phyloP scores from a whole-genome alignment of 2,113 vertebrate genomes.

The Callopanchax toddi region DNA sequence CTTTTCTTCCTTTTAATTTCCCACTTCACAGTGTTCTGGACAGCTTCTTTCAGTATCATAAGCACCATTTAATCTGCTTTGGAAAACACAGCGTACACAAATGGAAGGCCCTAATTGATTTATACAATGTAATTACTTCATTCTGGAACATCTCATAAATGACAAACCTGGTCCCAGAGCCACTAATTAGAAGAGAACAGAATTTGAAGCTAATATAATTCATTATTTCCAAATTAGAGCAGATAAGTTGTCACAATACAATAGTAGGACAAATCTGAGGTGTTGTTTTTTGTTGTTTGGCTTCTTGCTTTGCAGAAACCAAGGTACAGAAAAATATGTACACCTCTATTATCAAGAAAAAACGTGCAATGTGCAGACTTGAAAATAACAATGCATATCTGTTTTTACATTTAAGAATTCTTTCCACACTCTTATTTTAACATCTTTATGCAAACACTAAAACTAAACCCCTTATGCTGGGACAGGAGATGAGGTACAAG shows the following conservation, averaged over 20 bases:
- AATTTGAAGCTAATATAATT: conserved; percentile 75
- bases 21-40: conserved; percentile 60
- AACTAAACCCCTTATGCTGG: too few species aligned
- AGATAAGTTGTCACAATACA: conserved; percentile 71
- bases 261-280: conserved; percentile 58
- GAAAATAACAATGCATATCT: not conserved
- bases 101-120: conserved; percentile 71
- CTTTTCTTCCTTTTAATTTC: conserved; percentile 46
- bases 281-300: conserved; percentile 57
- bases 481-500: too few species aligned
- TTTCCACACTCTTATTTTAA: not conserved
- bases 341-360: too few species aligned
- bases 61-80: conserved; percentile 70
- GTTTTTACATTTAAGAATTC: not conserved
- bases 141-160: conserved; percentile 67
- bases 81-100: conserved; percentile 70
- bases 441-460: too few species aligned
- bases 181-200: conserved; percentile 73
- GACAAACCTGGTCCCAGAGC: conserved; percentile 72
- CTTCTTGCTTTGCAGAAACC: conserved; percentile 37
- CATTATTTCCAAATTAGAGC: conserved; percentile 74
- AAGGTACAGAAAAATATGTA: too few species aligned
- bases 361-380: not conserved
- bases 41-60: conserved; percentile 63
- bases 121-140: conserved; percentile 71